Evolutionary conservation across 30 jellyfish, hydroid and myxozoan species (phyloP), one percentile per base, ranked within the genome.

Genomic region (Sanderia malayensis): DNA sequence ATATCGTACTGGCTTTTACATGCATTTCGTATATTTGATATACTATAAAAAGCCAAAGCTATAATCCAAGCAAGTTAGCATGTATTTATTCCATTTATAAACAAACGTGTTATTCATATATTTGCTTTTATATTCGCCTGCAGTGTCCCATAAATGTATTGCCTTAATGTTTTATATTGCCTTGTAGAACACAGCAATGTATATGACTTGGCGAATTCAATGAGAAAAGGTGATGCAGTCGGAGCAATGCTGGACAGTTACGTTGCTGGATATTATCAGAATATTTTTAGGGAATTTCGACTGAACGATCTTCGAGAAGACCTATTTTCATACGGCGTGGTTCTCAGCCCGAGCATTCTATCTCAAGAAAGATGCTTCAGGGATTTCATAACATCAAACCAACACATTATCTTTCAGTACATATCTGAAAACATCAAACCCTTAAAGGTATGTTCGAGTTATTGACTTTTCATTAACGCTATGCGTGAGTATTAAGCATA

Each of bases 231-330:
- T 1, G 20, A 22, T 10, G 44, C 78, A 0, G 44, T 27, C 31
- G 98, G 98, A 8, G 95, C 96, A 3, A 52, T 91, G 53, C 86
- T 91, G 4, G 98, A 91, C 60, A 79, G 97, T 30, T 91, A 81
- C 62, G 94, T 91, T 15, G 98, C 98, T 26, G 96, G 98, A 8
- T 96, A 71, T 28, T 80, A 66, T 60, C 98, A 91, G 67, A 47
- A 78, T 23, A 71, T 58, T 0, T 71, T 91, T 41, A n/a, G 47
- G 27, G 60, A 71, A 27, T 91, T 74, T 67, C 80, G 94, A 66
- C 79, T 91, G 67, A 96, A 83, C 34, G 90, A 79, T 26, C 65
- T 91, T 31, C 20, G 81, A 28, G 96, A 91, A 60, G 95, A 91
- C 60, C 88, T 83, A 46, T 91, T 91, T 61, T 52, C 83, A 1